phyloP scores from a whole-genome alignment of 2,797 vertebrate species.

The Characodon lateralis region DNA sequence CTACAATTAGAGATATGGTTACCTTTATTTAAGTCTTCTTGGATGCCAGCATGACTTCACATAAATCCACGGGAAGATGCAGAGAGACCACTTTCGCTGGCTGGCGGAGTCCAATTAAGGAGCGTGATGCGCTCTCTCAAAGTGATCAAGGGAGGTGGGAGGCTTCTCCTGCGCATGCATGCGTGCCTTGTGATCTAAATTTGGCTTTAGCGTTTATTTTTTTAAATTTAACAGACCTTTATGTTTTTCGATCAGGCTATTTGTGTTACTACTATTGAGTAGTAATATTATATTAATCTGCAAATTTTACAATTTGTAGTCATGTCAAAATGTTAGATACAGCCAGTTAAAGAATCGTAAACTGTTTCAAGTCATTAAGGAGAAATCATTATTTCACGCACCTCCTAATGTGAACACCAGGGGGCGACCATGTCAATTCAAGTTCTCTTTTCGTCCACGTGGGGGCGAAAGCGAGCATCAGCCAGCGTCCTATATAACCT shows the following conservation, averaged over 20 bases:
- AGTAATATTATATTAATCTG: not conserved
- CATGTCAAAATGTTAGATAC: not conserved
- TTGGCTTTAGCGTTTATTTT: not conserved
- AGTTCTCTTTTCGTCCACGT: not conserved
- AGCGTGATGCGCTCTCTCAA: conserved; percentile 22
- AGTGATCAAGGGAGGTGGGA: conserved; percentile 19
- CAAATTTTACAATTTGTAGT: not conserved
- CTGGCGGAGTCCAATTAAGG: conserved; percentile 55
- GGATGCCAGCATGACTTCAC: conserved; percentile 20
- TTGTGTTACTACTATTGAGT: not conserved
- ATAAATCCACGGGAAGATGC: conserved; percentile 43
- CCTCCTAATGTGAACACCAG: conserved; percentile 5
- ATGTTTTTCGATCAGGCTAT: not conserved
- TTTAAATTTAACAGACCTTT: not conserved
- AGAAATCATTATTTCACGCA: not conserved
- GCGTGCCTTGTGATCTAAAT: conserved; percentile 18
- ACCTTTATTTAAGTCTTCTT: conserved; percentile 55
- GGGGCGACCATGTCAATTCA: not conserved
- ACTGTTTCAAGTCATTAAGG: not conserved
- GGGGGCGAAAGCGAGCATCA: conserved; percentile 22
- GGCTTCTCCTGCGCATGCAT: conserved; percentile 40
- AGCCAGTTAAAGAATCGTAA: not conserved
- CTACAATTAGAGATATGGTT: conserved; percentile 9
- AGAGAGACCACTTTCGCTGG: conserved; percentile 16
- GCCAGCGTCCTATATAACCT: conserved; percentile 28